Conservation (phyloP, 2,797 vertebrate species). For the Spondyliosoma cantharus region DNA sequence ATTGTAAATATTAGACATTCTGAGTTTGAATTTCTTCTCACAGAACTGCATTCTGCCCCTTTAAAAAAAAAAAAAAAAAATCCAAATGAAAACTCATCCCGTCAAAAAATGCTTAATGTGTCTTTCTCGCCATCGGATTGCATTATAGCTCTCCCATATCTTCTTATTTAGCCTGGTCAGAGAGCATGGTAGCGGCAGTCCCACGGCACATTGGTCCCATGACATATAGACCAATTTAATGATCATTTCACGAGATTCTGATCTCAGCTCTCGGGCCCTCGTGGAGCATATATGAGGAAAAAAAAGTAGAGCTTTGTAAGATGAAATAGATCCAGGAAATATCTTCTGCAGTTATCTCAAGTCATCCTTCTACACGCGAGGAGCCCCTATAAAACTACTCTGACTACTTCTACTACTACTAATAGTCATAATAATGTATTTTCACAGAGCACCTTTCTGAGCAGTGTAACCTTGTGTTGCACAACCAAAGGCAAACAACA, state of each 20-base stretch:
- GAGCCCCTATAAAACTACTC: no score
- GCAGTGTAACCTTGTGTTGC: neutral
- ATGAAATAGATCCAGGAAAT: slow-evolving; percentile 3
- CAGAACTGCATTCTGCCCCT: no score
- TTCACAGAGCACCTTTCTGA: neutral
- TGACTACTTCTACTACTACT: no score
- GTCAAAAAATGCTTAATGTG: neutral
- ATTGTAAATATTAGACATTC: no score
- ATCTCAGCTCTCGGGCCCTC: slow-evolving; percentile 22
- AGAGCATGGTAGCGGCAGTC: slow-evolving; percentile 31
- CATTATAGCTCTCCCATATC: slow-evolving; percentile 13
- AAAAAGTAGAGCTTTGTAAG: neutral
- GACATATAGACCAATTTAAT: slow-evolving; percentile 44
- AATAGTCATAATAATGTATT: neutral
- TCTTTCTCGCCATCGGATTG: slow-evolving; percentile 2
- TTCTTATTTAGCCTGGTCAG: slow-evolving; percentile 29
- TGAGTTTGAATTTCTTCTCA: no score
- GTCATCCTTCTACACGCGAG: neutral
- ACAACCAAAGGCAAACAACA: neutral
- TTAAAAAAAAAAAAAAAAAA: no score
- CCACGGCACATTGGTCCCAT: slow-evolving; percentile 44
- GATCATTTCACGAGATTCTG: slow-evolving; percentile 42
- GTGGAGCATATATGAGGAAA: slow-evolving; percentile 13
- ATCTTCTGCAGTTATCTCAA: neutral
- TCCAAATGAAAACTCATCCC: neutral